Percentiles rank a stretch among this genome's conserved stretches.
These are phyloP conservation scores for Lithodes maja DNA, from an alignment of 2,888 invertebrate species.

Conservation along the genomic window DNA sequence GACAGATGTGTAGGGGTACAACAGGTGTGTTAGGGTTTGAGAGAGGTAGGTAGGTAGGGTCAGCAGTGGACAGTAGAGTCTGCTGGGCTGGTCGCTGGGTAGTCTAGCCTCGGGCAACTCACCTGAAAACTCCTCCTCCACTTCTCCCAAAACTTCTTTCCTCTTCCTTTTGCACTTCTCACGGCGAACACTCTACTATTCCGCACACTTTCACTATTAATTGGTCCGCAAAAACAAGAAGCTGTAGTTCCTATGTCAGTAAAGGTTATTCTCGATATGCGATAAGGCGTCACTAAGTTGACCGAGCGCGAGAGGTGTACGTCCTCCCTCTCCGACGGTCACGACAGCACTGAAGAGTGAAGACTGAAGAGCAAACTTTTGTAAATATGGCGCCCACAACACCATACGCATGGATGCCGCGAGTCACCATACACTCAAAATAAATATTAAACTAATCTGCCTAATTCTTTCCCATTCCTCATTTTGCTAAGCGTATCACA, in stretches of 20 bases:
- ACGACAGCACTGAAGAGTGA: not conserved
- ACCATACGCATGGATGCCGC: not conserved
- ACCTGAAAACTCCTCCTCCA: not conserved
- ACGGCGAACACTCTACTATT: not conserved
- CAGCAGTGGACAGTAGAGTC: not conserved
- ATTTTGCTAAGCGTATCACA: too few relatives aligned
- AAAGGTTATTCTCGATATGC: not conserved
- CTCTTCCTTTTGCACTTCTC: not conserved
- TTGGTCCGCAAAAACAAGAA: not conserved
- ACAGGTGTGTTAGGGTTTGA: not conserved
- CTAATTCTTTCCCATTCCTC: too few relatives aligned
- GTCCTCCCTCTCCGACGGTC: not conserved
- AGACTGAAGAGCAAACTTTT: not conserved
- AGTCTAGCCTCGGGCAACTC: not conserved
- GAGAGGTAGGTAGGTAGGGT: not conserved
- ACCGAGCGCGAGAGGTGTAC: not conserved
- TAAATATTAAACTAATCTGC: not conserved
- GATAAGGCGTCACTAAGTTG: not conserved
- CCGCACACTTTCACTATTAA: not conserved
- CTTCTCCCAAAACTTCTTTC: not conserved
- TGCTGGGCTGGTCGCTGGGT: not conserved
- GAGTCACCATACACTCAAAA: not conserved
- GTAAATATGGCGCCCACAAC: conserved; percentile 1
- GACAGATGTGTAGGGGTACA: not conserved
- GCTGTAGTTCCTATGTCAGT: not conserved